These are phyloP conservation scores for Anhinga anhinga DNA, from an alignment of 2,113 vertebrate species.

Conservation along the genomic window DNA sequence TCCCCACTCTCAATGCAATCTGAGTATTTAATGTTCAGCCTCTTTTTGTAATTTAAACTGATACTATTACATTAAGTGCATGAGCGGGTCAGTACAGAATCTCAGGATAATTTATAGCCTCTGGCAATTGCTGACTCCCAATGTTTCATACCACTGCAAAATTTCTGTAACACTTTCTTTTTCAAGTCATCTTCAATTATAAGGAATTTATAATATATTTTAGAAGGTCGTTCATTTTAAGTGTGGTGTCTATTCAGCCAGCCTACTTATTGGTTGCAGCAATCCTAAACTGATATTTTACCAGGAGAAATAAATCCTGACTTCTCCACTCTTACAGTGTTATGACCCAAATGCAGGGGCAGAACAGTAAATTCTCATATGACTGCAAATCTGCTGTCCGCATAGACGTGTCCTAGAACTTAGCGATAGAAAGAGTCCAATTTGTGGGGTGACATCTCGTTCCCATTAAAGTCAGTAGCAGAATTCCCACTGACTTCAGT, in stretches of 20 bases:
- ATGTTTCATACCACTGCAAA: neutral
- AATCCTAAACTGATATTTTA: slow-evolving; percentile 2
- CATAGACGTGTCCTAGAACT: accelerated
- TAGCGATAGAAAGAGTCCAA: neutral
- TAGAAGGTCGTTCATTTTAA: neutral
- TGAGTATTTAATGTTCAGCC: neutral
- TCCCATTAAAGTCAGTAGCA: neutral
- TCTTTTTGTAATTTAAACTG: slow-evolving; percentile 7
- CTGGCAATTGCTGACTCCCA: neutral
- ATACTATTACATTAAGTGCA: neutral
- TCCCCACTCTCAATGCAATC: neutral
- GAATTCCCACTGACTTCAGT: neutral
- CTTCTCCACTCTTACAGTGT: neutral
- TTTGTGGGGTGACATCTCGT: neutral
- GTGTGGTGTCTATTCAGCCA: neutral
- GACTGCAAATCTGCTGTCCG: neutral
- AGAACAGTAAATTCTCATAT: neutral
- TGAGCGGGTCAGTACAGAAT: neutral
- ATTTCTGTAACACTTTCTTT: slow-evolving; percentile 12
- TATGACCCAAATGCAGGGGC: neutral
- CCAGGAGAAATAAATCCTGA: neutral
- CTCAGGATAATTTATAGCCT: neutral
- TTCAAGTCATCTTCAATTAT: neutral
- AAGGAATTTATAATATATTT: neutral
- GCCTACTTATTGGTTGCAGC: neutral